Evolutionary conservation across 2,113 vertebrate genomes (phyloP).

Genomic region (Rhea pennata): DNA sequence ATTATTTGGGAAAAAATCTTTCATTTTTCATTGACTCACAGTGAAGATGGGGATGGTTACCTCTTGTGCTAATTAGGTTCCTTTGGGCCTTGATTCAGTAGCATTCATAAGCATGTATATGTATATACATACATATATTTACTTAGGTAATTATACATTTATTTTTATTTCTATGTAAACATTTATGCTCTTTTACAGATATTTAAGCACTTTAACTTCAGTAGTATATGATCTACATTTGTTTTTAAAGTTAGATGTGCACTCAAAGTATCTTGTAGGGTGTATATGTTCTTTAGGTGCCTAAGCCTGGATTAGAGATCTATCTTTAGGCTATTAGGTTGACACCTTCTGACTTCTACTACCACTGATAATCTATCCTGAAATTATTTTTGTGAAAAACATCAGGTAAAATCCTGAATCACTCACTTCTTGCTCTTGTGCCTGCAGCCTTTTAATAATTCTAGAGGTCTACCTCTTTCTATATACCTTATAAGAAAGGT

Average conservation of each 20-base stretch:
- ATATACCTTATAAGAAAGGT: not conserved
- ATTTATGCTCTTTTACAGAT: not conserved
- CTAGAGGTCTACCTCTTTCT: not conserved
- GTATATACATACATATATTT: not conserved
- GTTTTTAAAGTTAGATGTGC: not conserved
- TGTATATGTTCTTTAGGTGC: not conserved
- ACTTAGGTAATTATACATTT: not conserved
- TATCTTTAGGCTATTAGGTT: not conserved
- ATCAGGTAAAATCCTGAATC: not conserved
- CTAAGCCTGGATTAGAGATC: not conserved
- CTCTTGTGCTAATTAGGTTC: not conserved
- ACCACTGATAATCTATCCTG: not conserved
- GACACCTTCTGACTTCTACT: not conserved
- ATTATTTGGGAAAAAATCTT: conserved; percentile 1
- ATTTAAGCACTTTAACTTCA: not conserved
- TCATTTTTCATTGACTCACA: not conserved
- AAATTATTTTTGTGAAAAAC: not conserved
- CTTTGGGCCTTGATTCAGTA: not conserved
- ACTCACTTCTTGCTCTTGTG: not conserved
- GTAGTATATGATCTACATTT: not conserved
- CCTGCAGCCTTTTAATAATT: conserved; percentile 11
- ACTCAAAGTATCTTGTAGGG: not conserved
- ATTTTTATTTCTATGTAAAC: not conserved
- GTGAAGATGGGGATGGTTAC: not conserved
- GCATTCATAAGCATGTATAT: not conserved